Base-by-base conservation (phyloP, 2,888 invertebrate species). In the Zaprionus obscuricornis region DNA sequence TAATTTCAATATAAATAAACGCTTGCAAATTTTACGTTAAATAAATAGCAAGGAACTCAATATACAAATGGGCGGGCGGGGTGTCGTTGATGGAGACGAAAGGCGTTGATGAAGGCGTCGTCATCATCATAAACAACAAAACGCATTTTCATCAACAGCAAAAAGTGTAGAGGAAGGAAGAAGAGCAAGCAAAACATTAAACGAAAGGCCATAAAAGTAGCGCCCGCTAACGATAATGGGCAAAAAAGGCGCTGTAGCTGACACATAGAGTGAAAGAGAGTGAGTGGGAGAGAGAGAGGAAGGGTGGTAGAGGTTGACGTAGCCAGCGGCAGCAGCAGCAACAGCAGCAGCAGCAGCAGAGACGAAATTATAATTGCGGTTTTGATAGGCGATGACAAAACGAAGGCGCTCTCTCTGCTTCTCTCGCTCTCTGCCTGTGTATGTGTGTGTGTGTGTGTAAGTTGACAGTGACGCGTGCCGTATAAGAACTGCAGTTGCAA, bases 51-150 rank as follows among this genome's bases (percentile, higher is more conserved):
- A n/a, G n/a, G n/a, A n/a, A n/a, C n/a, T n/a, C n/a, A n/a, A 71
- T 74, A 74, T 71, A 81, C 69, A 77, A 74, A 76, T 70, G 27
- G 52, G 46, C n/a, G 36, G 33, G n/a, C n/a, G n/a, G n/a, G n/a
- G n/a, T n/a, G n/a, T n/a, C n/a, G n/a, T n/a, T n/a, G n/a, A n/a
- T n/a, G 11, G 14, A 45, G 22, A 13, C 24, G 31, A 20, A 16
- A 3, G 4, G 1, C 0, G n/a, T 3, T 11, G 11, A 3, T 1
- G 5, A 7, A 5, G 1, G n/a, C 8, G n/a, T 8, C 8, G 1
- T n/a, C 10, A 10, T 13, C 1, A 11, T 13, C 24, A 54, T 45
- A 29, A 55, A 16, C 37, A 43, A n/a, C n/a, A n/a, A n/a, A 31
- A 43, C 39, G 20, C 55, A 50, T 24, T 50, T 50, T 8, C 40